These are phyloP conservation scores for Piprites chloris DNA, from an alignment of 2,113 vertebrate genomes.

Conservation along the genomic window DNA sequence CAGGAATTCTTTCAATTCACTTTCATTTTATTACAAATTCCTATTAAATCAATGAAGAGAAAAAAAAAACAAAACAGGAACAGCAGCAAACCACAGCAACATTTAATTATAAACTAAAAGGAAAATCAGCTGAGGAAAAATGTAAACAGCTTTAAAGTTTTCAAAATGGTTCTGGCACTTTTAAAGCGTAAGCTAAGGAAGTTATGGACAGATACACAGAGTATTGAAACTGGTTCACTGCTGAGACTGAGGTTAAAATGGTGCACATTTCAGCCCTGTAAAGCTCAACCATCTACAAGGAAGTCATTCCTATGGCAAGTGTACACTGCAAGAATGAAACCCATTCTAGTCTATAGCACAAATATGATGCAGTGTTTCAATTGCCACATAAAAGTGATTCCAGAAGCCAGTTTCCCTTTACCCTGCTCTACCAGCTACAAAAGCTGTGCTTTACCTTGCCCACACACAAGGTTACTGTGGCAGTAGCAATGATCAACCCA, in stretches of 20 bases:
- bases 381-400: neutral
- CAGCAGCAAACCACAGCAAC: neutral
- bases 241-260: neutral
- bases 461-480: neutral
- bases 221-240: neutral
- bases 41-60: neutral
- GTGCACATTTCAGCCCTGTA: neutral
- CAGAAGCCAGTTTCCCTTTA: conserved; percentile 8
- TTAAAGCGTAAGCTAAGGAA: neutral
- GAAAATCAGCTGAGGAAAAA: neutral
- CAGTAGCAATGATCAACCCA: neutral
- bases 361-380: neutral
- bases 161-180: neutral
- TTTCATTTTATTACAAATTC: neutral
- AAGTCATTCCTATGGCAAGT: neutral
- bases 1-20: neutral
- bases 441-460: neutral
- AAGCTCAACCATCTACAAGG: neutral
- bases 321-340: neutral
- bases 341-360: neutral
- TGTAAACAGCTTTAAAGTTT: neutral
- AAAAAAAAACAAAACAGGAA: neutral
- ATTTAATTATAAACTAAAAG: neutral
- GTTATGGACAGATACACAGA: neutral
- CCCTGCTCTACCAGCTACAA: neutral